phyloP scores from a whole-genome alignment of 2,888 invertebrate genomes.

The Drosophila helvetica region DNA sequence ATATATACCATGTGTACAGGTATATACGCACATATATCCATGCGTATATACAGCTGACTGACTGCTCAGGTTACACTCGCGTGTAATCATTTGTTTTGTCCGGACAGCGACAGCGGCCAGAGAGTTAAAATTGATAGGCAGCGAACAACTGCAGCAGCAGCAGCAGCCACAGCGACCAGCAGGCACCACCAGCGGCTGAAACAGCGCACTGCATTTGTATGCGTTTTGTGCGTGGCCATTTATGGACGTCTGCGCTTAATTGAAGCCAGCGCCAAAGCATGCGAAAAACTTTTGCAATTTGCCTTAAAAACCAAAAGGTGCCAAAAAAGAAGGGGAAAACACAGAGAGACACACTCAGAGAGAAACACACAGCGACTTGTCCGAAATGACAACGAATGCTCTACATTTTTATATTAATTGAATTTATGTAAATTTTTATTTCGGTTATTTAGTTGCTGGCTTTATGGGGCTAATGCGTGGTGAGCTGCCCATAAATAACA shows the following conservation, averaged over 20 bases:
- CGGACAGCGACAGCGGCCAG: slow-evolving; percentile 62
- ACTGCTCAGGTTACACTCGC: slow-evolving; percentile 77
- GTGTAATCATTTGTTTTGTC: slow-evolving; percentile 75
- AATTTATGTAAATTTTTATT: slow-evolving; percentile 51
- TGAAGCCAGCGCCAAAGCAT: slow-evolving; percentile 62
- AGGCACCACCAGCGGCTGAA: slow-evolving; percentile 6
- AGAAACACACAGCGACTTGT: slow-evolving; percentile 28
- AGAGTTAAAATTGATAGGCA: slow-evolving; percentile 73
- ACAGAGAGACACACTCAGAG: slow-evolving; percentile 20
- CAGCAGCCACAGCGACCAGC: slow-evolving; percentile 21
- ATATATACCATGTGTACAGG: slow-evolving; percentile 48
- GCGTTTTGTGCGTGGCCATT: slow-evolving; percentile 58
- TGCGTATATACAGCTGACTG: slow-evolving; percentile 27
- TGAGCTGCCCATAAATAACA: slow-evolving; percentile 38
- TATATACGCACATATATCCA: slow-evolving; percentile 2
- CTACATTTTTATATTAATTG: slow-evolving; percentile 56
- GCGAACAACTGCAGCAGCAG: slow-evolving; percentile 58
- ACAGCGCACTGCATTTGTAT: slow-evolving; percentile 14
- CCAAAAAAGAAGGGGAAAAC: slow-evolving; percentile 49
- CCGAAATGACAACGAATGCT: slow-evolving; percentile 54
- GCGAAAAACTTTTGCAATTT: slow-evolving; percentile 69
- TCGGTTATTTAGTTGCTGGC: slow-evolving; percentile 17
- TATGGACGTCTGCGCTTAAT: slow-evolving; percentile 76
- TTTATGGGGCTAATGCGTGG: slow-evolving; percentile 43
- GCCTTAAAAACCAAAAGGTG: slow-evolving; percentile 56